A percentile compares a stretch with the other conserved stretches of the same genome.
Conservation (phyloP, 2,888 invertebrate genomes). For the Pollenia angustigena region DNA sequence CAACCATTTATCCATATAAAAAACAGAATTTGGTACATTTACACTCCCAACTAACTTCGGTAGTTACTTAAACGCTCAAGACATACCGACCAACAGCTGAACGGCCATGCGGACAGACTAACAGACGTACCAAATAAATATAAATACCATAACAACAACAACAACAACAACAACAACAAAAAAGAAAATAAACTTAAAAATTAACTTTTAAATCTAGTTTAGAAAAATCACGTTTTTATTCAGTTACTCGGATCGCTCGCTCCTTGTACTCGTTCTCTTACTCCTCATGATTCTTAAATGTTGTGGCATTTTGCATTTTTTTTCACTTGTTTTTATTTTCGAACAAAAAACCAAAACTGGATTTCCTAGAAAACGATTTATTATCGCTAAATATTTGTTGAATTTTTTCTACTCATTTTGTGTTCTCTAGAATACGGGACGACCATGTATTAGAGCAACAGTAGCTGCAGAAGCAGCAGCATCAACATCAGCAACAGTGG, state of each 20-base stretch:
- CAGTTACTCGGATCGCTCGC: constrained; percentile 29
- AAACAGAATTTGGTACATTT: constrained; percentile 58
- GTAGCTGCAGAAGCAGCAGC: neutral
- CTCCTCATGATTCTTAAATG: constrained; percentile 45
- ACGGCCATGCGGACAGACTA: constrained; percentile 6
- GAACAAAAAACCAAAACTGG: constrained; percentile 75
- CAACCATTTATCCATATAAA: constrained; percentile 31
- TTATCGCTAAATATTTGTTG: constrained; percentile 71
- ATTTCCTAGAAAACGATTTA: constrained; percentile 76
- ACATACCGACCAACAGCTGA: constrained; percentile 22
- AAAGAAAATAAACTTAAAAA: constrained; percentile 54
- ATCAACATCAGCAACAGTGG: constrained; percentile 19
- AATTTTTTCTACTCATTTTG: constrained; percentile 41
- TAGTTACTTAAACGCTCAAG: constrained; percentile 5
- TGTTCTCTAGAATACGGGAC: constrained; percentile 35
- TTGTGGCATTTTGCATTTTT: constrained; percentile 36
- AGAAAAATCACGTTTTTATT: constrained; percentile 73
- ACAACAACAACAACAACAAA: constrained; percentile 31
- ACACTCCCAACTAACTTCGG: constrained; percentile 44
- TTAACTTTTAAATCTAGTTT: constrained; percentile 75
- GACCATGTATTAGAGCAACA: neutral
- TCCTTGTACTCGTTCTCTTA: neutral
- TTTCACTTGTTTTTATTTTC: constrained; percentile 64
- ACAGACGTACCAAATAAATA: constrained; percentile 13
- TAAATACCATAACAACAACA: constrained; percentile 17